These are phyloP conservation scores for Pteropus rufus DNA, from an alignment of 2,797 vertebrate species.

Conservation along the genomic window DNA sequence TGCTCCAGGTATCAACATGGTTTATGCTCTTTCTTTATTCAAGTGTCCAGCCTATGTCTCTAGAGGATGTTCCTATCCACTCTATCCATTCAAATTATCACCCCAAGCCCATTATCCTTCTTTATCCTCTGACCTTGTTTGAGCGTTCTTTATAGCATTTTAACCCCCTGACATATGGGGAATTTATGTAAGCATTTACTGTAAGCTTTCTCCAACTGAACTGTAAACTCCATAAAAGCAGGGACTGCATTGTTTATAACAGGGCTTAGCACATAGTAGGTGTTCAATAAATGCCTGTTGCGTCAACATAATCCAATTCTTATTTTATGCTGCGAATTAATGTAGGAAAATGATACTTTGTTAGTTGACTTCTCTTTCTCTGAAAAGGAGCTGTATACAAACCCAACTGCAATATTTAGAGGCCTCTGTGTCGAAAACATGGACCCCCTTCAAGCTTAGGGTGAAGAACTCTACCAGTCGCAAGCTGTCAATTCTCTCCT, in stretches of 20 bases:
- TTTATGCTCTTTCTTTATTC: background rate
- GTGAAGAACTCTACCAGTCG: slow-evolving; percentile 17
- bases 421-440: background rate
- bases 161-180: background rate
- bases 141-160: background rate
- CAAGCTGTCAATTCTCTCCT: slow-evolving; percentile 61
- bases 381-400: background rate
- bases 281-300: background rate
- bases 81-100: background rate
- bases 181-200: background rate
- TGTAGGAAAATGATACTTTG: background rate
- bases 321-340: background rate
- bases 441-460: background rate
- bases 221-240: background rate
- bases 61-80: background rate
- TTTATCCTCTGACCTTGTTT: background rate
- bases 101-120: background rate
- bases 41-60: background rate
- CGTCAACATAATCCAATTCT: background rate
- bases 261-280: background rate
- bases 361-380: background rate
- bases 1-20: background rate
- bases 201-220: background rate
- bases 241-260: background rate
- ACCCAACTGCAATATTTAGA: background rate